Evolutionary conservation across 2,797 vertebrate species (phyloP).

Genomic region (Girardinus metallicus): DNA sequence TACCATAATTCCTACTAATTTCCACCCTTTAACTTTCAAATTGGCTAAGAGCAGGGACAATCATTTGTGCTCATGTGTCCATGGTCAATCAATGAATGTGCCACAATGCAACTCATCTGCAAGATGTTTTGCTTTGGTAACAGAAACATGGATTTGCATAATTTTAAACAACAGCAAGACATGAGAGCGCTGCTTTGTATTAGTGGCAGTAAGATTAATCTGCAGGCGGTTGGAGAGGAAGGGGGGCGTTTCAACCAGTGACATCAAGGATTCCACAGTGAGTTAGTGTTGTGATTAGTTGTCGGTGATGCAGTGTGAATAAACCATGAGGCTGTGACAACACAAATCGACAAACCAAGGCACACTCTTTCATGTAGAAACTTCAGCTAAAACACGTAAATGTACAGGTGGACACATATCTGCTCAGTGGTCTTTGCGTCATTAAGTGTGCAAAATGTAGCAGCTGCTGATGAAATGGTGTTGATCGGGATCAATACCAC

Average conservation of each 20-base stretch:
- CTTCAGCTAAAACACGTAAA: neutral
- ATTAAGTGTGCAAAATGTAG: neutral
- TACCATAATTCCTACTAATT: neutral
- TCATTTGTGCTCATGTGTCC: neutral
- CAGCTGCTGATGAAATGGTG: slow-evolving; percentile 27
- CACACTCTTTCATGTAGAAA: neutral
- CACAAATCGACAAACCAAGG: slow-evolving; percentile 36
- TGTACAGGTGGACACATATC: neutral
- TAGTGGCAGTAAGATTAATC: slow-evolving; percentile 23
- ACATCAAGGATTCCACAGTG: slow-evolving; percentile 36
- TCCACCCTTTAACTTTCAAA: slow-evolving; percentile 4
- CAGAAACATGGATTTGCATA: slow-evolving; percentile 12
- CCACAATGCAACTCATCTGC: slow-evolving; percentile 3
- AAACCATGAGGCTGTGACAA: slow-evolving; percentile 45
- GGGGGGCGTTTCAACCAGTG: neutral
- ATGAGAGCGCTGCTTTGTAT: slow-evolving; percentile 9
- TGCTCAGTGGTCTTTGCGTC: neutral
- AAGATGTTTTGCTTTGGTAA: slow-evolving; percentile 12
- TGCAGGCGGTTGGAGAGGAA: neutral
- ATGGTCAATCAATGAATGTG: slow-evolving; percentile 13
- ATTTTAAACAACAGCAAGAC: slow-evolving; percentile 20
- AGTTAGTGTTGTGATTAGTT: slow-evolving; percentile 37
- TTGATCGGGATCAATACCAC: slow-evolving; percentile 33
- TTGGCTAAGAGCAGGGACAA: neutral
- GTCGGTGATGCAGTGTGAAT: slow-evolving; percentile 42